These are phyloP conservation scores for Tanypteryx hageni DNA, from an alignment of 2,888 invertebrate genomes.

Conservation along the genomic window DNA sequence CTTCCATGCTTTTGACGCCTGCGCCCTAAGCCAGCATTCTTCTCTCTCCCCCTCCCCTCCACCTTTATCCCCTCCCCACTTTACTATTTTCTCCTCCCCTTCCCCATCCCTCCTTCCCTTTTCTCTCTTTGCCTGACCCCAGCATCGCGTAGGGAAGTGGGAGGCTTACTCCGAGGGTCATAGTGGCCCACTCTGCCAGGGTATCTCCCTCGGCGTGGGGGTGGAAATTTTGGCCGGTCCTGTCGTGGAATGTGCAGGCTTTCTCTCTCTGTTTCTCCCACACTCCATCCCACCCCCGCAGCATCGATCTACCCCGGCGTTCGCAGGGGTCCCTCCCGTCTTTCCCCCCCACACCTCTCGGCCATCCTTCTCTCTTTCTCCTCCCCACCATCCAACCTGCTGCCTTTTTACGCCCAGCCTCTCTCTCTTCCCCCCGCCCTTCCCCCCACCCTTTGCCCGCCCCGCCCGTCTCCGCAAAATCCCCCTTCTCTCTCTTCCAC, in stretches of 20 bases:
- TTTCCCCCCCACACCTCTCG: background rate
- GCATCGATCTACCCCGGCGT: background rate
- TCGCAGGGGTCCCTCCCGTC: background rate
- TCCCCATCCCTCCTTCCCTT: background rate
- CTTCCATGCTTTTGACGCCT: background rate
- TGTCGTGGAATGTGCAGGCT: conserved; percentile 18
- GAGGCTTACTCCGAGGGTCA: conserved; percentile 28
- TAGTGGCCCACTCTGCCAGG: conserved; percentile 15
- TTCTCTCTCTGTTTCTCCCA: background rate
- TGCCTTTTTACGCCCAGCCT: background rate
- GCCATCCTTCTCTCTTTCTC: background rate
- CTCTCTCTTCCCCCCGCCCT: background rate
- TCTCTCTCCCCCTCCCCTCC: background rate
- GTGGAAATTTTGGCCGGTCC: conserved; percentile 20
- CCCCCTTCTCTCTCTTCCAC: background rate
- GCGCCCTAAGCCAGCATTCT: background rate
- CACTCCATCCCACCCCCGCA: background rate
- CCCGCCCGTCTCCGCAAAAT: background rate
- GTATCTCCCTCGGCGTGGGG: background rate
- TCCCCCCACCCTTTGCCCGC: background rate
- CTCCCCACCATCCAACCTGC: background rate
- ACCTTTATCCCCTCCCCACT: background rate
- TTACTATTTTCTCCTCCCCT: background rate
- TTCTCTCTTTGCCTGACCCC: background rate
- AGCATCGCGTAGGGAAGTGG: background rate